A percentile compares a stretch with the other conserved stretches of the same genome.
These are phyloP conservation scores for Spodoptera frugiperda DNA, from an alignment of 1,140 invertebrate species.

Conservation along the genomic window DNA sequence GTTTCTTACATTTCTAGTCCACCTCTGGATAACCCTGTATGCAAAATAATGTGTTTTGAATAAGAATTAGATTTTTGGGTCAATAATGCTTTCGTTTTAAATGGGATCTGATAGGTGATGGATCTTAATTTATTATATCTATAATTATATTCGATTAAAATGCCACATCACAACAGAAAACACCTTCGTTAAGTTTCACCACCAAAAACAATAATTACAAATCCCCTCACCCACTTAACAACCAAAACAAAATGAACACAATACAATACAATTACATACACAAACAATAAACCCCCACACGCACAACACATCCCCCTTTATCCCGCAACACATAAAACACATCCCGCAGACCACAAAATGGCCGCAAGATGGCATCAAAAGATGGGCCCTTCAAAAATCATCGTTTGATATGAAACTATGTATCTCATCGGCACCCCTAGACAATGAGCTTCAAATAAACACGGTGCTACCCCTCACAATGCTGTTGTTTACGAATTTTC, in stretches of 20 bases:
- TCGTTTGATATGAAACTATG: slow-evolving; percentile 29
- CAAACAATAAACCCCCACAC: background rate
- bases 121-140: too few relatives aligned
- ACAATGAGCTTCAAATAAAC: slow-evolving; percentile 43
- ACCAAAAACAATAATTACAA: background rate
- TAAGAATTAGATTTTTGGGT: too few relatives aligned
- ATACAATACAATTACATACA: background rate
- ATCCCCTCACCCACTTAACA: too few relatives aligned
- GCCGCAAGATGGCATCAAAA: background rate
- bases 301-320: background rate
- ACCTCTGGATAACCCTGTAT: too few relatives aligned
- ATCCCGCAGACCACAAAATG: background rate
- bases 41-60: too few relatives aligned
- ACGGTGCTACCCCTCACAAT: slow-evolving; percentile 1
- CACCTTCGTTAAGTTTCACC: too few relatives aligned
- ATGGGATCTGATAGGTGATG: too few relatives aligned
- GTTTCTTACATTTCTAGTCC: too few relatives aligned
- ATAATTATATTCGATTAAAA: too few relatives aligned
- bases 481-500: slow-evolving; percentile 43
- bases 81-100: too few relatives aligned
- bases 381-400: slow-evolving; percentile 4
- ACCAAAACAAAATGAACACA: background rate
- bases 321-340: background rate
- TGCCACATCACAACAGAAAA: too few relatives aligned
- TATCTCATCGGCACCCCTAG: slow-evolving; percentile 6